Percentiles rank a stretch among this genome's conserved stretches.
Evolutionary conservation across 1,140 invertebrate species (phyloP).

Genomic region (Akabosia matsudoensis): DNA sequence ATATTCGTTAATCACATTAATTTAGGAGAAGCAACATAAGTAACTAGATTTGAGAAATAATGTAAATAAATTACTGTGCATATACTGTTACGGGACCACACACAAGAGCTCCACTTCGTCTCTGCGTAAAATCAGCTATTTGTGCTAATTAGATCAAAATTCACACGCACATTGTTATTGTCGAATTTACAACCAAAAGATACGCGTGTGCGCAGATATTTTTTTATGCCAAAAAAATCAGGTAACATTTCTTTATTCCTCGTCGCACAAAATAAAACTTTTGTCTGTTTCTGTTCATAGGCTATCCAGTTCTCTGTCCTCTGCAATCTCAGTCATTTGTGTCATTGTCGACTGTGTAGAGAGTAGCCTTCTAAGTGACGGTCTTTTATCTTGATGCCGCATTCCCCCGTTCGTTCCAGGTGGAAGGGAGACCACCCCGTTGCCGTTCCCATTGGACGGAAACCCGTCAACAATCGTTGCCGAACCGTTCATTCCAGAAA

Average conservation of each 20-base stretch:
- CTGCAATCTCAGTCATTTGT: slow-evolving; percentile 44
- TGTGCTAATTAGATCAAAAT: too few relatives aligned
- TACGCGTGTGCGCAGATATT: background rate
- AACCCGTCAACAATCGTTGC: slow-evolving; percentile 39
- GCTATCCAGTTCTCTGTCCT: slow-evolving; percentile 40
- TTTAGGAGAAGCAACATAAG: too few relatives aligned
- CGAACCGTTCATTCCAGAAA: slow-evolving; percentile 34
- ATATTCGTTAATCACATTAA: too few relatives aligned
- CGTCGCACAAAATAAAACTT: background rate
- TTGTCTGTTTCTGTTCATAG: slow-evolving; percentile 23
- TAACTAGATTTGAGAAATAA: too few relatives aligned
- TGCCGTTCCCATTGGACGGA: background rate
- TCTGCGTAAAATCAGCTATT: too few relatives aligned
- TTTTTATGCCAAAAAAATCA: background rate
- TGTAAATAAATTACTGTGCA: too few relatives aligned
- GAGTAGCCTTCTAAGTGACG: slow-evolving; percentile 36
- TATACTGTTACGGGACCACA: slow-evolving; percentile 18
- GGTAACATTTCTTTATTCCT: background rate
- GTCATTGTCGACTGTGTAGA: slow-evolving; percentile 42
- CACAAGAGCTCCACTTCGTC: too few relatives aligned
- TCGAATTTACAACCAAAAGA: background rate
- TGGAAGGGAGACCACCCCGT: background rate
- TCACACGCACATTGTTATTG: too few relatives aligned
- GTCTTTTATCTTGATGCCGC: slow-evolving; percentile 15
- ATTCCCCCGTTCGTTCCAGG: slow-evolving; percentile 5